Evolutionary conservation across 2,888 invertebrate species (phyloP).

Genomic region (Resseliella maxima): DNA sequence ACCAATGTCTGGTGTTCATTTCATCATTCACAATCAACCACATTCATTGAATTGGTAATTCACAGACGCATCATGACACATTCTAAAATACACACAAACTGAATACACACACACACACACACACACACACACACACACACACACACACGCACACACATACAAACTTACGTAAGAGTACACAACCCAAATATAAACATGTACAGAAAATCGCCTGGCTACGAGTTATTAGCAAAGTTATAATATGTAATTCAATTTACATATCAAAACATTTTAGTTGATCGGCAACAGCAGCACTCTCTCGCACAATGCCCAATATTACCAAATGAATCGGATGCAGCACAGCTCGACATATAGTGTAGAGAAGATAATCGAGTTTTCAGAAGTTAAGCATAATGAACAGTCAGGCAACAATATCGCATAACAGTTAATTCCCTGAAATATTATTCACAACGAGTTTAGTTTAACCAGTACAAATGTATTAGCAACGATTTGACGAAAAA

Average conservation of each 20-base stretch:
- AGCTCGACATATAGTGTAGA: neutral
- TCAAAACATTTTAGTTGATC: conserved; percentile 32
- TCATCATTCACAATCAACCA: no score
- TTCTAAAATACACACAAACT: neutral
- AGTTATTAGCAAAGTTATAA: conserved; percentile 51
- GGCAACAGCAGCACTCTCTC: neutral
- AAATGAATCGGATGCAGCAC: neutral
- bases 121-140: neutral
- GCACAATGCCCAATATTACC: neutral
- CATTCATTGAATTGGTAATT: neutral
- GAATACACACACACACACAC: neutral
- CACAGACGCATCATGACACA: neutral
- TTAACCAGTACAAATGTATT: neutral
- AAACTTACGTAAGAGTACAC: neutral
- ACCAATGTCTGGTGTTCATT: conserved; percentile 18
- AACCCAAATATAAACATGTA: neutral
- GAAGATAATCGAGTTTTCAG: conserved; percentile 50
- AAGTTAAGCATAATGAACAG: conserved; percentile 11
- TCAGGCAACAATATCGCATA: neutral
- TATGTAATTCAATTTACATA: conserved; percentile 54
- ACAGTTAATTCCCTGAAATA: conserved; percentile 49
- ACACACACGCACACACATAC: neutral
- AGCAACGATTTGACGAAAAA: conserved; percentile 43
- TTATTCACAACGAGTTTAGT: neutral
- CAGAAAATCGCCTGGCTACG: neutral